Conservation (phyloP, 2,797 vertebrate species). For the Esox lucius region DNA sequence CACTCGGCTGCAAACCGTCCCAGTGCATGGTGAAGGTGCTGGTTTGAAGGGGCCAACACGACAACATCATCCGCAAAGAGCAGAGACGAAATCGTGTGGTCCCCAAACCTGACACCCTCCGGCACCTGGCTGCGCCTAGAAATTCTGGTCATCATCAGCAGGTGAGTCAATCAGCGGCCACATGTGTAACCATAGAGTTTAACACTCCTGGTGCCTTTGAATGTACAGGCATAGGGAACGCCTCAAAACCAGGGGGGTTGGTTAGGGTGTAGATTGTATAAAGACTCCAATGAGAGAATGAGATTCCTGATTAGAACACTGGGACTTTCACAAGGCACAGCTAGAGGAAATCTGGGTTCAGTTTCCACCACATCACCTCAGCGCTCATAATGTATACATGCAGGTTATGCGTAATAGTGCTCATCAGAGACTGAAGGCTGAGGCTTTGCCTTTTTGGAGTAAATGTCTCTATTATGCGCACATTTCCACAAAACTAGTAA, state of each 20-base stretch:
- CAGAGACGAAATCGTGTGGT: no score
- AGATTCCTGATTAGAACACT: slow-evolving; percentile 22
- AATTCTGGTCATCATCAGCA: no score
- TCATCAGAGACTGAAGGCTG: slow-evolving; percentile 58
- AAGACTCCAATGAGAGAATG: slow-evolving; percentile 31
- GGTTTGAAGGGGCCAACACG: no score
- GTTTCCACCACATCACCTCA: slow-evolving; percentile 37
- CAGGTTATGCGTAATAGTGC: slow-evolving; percentile 40
- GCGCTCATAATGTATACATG: slow-evolving; percentile 51
- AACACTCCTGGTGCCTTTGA: slow-evolving; percentile 36
- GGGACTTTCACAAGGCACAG: slow-evolving; percentile 41
- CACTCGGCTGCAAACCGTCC: no score
- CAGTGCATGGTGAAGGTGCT: no score
- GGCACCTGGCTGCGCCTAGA: no score
- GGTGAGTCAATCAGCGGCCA: slow-evolving; percentile 47
- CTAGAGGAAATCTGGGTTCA: slow-evolving; percentile 43
- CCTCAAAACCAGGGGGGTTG: slow-evolving; percentile 26
- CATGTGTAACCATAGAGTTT: slow-evolving; percentile 44
- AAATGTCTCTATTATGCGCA: slow-evolving; percentile 72
- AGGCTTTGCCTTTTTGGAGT: slow-evolving; percentile 65
- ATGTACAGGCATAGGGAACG: slow-evolving; percentile 44
- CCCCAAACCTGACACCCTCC: no score
- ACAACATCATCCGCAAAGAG: no score
- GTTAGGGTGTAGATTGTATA: slow-evolving; percentile 33
- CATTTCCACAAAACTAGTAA: slow-evolving; percentile 77